Evolutionary conservation across 2,888 invertebrate genomes (phyloP), one percentile per base, ranked within the genome.

Genomic region (Lochmaea capreae): DNA sequence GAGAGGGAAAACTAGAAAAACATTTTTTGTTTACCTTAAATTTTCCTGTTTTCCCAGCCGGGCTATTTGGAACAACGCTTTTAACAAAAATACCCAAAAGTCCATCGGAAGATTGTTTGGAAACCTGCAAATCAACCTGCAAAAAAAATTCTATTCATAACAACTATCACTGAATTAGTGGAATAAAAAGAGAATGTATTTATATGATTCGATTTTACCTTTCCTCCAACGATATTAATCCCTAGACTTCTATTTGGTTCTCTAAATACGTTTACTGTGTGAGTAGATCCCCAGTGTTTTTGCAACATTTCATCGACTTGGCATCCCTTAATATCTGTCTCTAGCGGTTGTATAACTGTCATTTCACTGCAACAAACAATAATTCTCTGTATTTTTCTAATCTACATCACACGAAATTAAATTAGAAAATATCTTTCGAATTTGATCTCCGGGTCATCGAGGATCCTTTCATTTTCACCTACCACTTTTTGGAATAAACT

Each of bases 1-100:
- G 3, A 26, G 26, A 8, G 8, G 5, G 33, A 33, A 33, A 33
- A 33, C 5, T 6, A 33, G 8, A 33, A 33, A 33, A 33, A 18
- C 1, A 8, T 54, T 9, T 9, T 33, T 12, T 42, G 3, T 84
- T 87, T 87, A 95, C 96, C 89, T 95, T 94, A 59, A 96, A 88
- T 81, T 94, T 92, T n/a, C 95, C 97, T 78, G 95, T 93, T 81
- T 91, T 90, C 65, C 97, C 97, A 0, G 99, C 99, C 0, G 99
- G 98, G 87, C 97, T 97, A 77, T 96, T 93, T 0, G 96, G 92
- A 14, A 98, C 92, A 0, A 99, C 98, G 83, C 97, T 97, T 87
- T 99, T 99, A 85, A 99, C 97, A 87, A 99, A 99, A 84, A 99
- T 98, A 8, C 99, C 99, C 72, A 97, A 93, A 79, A 98, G 92